Base-by-base conservation (phyloP, 1,140 invertebrate genomes). In the Tetraneura akinire region DNA sequence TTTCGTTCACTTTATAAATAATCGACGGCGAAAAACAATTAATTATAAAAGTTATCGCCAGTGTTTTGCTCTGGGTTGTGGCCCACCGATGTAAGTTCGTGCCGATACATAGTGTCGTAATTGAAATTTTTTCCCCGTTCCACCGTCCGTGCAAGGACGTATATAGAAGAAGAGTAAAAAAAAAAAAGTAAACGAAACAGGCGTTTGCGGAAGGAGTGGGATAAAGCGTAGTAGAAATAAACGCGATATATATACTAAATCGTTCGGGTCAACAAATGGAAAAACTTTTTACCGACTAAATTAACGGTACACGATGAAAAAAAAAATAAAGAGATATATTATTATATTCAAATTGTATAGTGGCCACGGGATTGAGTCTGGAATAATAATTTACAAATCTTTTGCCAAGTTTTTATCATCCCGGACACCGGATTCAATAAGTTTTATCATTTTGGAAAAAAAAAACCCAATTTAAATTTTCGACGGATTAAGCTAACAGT, bases 21-120 rank as follows among this genome's bases (percentile, higher is more conserved):
- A n/a, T 74, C 42, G 37, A 68, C 51, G 53, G 21, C 51, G 51
- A 32, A 42, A 32, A 55, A 74, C 71, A 74, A 74, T 74, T 74
- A 74, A 74, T 74, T 74, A 74, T 55, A 55, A 74, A 74, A 74
- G 51, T 74, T 74, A n/a, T 23, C 51, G 16, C 9, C 18, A 53
- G 71, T 53, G 51, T 49, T 57, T n/a, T n/a, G n/a, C n/a, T n/a
- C n/a, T n/a, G n/a, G n/a, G n/a, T n/a, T n/a, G n/a, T n/a, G n/a
- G n/a, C n/a, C n/a, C n/a, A n/a, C n/a, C 47, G 29, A 57, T 23
- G 21, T 37, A 37, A 74, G 71, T 74, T 55, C 18, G 51, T 13
- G n/a, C n/a, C 51, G n/a, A 74, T 55, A 55, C 51, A 57, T 53
- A 55, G 26, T 74, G 71, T 51, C 6, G 32, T 51, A 57, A 37